Conservation (phyloP, 2,888 invertebrate species). For the Eumacrocentrus americanus region DNA sequence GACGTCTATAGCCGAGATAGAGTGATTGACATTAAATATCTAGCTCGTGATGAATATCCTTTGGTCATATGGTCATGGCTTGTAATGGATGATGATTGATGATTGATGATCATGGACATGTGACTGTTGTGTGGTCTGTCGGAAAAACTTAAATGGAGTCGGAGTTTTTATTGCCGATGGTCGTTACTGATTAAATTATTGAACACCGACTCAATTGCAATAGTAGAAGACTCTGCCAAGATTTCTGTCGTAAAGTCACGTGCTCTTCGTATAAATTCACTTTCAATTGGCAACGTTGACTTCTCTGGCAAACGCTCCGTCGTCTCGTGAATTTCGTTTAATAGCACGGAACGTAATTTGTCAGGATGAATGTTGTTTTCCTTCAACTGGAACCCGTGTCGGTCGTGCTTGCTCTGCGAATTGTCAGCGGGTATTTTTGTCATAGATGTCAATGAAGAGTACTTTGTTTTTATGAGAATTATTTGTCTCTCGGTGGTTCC, state of each 20-base stretch:
- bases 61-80: slow-evolving; percentile 23
- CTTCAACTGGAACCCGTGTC: background rate
- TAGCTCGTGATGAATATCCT: slow-evolving; percentile 22
- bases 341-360: slow-evolving; percentile 7
- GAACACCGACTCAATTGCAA: slow-evolving; percentile 59
- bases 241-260: slow-evolving; percentile 52
- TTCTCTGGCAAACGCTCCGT: slow-evolving; percentile 47
- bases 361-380: slow-evolving; percentile 11
- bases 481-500: slow-evolving; percentile 62
- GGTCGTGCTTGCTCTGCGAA: slow-evolving; percentile 12
- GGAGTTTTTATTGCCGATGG: slow-evolving; percentile 31
- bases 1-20: slow-evolving; percentile 35
- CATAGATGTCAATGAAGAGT: slow-evolving; percentile 54
- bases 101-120: slow-evolving; percentile 24
- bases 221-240: slow-evolving; percentile 55
- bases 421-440: slow-evolving; percentile 50
- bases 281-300: slow-evolving; percentile 59
- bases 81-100: background rate
- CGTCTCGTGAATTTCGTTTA: slow-evolving; percentile 49
- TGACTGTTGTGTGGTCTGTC: background rate
- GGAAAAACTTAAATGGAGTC: background rate
- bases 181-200: slow-evolving; percentile 51
- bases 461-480: slow-evolving; percentile 59
- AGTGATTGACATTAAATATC: slow-evolving; percentile 12
- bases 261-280: slow-evolving; percentile 47